These are phyloP conservation scores for Machimus atricapillus DNA, from an alignment of 2,888 invertebrate species.

Conservation along the genomic window DNA sequence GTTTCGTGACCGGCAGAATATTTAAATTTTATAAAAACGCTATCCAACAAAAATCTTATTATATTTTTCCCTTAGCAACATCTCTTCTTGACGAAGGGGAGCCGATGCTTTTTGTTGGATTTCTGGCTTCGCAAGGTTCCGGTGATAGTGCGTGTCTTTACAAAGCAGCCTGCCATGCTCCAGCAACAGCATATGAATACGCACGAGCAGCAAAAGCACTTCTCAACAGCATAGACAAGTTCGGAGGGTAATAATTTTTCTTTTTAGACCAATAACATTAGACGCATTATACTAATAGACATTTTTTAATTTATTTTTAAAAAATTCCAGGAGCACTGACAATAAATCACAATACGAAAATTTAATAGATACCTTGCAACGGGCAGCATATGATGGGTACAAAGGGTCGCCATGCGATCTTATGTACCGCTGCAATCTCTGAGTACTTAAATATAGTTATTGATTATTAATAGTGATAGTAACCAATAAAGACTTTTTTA, in stretches of 20 bases:
- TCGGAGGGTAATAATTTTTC: constrained; percentile 63
- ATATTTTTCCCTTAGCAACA: constrained; percentile 27
- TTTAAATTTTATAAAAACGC: no score
- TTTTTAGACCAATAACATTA: not conserved
- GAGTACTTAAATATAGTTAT: constrained; percentile 2
- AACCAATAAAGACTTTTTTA: not conserved
- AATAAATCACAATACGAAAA: constrained; percentile 69
- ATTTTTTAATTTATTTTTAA: not conserved
- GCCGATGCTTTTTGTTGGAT: constrained; percentile 63
- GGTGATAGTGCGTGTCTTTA: constrained; percentile 77
- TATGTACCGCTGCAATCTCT: constrained; percentile 63
- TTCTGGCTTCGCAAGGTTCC: constrained; percentile 76
- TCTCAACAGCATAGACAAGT: constrained; percentile 72
- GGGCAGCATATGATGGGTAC: constrained; percentile 72
- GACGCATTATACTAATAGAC: not conserved
- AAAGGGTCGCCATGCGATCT: constrained; percentile 68
- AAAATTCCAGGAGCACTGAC: constrained; percentile 50
- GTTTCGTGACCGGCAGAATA: no score
- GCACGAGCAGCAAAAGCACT: constrained; percentile 79
- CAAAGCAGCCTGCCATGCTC: constrained; percentile 77
- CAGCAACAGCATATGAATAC: constrained; percentile 76
- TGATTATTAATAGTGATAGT: not conserved
- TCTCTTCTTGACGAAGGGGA: constrained; percentile 72
- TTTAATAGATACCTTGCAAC: constrained; percentile 70
- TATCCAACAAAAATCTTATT: no score